Conservation (phyloP, 2,888 invertebrate genomes). For the Cheilosia impressa region DNA sequence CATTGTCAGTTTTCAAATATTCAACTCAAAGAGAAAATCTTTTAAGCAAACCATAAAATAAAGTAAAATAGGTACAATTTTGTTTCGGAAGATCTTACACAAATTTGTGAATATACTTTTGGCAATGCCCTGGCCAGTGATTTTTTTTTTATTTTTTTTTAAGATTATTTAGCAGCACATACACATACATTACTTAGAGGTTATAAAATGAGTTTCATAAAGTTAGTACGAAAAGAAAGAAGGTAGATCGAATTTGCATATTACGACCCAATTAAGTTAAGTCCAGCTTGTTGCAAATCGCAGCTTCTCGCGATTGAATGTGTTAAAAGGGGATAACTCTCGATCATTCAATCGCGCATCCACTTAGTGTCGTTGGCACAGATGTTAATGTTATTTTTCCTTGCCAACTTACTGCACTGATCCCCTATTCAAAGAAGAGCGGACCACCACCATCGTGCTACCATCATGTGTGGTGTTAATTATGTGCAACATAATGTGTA, state of each 20-base stretch:
- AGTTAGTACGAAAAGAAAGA: slow-evolving; percentile 29
- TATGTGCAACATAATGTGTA: slow-evolving; percentile 49
- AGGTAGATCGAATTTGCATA: slow-evolving; percentile 9
- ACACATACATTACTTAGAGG: slow-evolving; percentile 56
- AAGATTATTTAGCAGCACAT: slow-evolving; percentile 61
- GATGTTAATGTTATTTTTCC: background rate
- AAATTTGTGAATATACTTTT: slow-evolving; percentile 78
- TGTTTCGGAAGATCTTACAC: slow-evolving; percentile 59
- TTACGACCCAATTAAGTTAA: slow-evolving; percentile 54
- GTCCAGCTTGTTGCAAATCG: background rate
- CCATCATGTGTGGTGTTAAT: slow-evolving; percentile 51
- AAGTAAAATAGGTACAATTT: slow-evolving; percentile 39
- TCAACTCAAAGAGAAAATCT: slow-evolving; percentile 34
- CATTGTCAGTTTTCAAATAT: slow-evolving; percentile 85
- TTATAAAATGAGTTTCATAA: slow-evolving; percentile 13
- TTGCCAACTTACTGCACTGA: background rate
- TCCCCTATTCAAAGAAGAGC: slow-evolving; percentile 40
- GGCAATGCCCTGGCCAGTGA: slow-evolving; percentile 96
- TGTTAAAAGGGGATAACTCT: slow-evolving; percentile 9
- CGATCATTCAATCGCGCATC: slow-evolving; percentile 27
- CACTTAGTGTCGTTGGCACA: slow-evolving; percentile 15
- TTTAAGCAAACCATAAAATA: slow-evolving; percentile 57
- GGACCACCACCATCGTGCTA: slow-evolving; percentile 44
- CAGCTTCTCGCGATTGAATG: background rate
- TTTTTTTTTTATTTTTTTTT: slow-evolving; percentile 73